phyloP scores from a whole-genome alignment of 2,113 vertebrate species.

The Chaenogobius annularis region DNA sequence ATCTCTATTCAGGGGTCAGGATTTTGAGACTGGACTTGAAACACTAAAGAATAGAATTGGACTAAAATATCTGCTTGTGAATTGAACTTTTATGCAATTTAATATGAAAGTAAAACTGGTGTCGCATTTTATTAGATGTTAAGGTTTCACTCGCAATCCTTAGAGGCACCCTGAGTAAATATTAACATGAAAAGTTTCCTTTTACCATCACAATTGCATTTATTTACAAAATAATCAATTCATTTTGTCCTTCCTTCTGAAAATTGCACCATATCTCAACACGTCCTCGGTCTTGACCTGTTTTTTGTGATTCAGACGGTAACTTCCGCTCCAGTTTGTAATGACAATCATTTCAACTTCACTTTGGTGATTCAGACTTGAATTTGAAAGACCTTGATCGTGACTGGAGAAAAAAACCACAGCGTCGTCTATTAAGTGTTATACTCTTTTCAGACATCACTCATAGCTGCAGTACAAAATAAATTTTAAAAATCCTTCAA shows the following conservation, averaged over 20 bases:
- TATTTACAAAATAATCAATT: neutral
- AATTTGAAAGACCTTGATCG: neutral
- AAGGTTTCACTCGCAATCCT: neutral
- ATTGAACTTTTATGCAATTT: neutral
- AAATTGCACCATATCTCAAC: neutral
- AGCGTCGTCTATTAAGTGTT: neutral
- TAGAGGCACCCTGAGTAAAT: no score
- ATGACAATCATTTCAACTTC: neutral
- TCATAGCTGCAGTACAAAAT: neutral
- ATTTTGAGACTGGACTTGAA: neutral
- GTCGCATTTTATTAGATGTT: neutral
- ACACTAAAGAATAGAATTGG: neutral
- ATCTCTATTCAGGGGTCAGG: neutral
- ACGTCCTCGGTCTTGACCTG: neutral
- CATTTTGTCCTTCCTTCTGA: neutral
- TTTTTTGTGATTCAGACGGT: neutral
- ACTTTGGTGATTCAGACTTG: neutral
- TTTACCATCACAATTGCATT: neutral
- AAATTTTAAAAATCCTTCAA: neutral
- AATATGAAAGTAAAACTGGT: neutral
- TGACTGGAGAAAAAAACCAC: neutral
- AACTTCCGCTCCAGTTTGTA: neutral
- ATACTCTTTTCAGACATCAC: neutral
- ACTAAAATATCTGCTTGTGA: neutral
- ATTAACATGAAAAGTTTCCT: neutral